phyloP scores from a whole-genome alignment of 2,797 vertebrate species.

The Hirundo rustica region DNA sequence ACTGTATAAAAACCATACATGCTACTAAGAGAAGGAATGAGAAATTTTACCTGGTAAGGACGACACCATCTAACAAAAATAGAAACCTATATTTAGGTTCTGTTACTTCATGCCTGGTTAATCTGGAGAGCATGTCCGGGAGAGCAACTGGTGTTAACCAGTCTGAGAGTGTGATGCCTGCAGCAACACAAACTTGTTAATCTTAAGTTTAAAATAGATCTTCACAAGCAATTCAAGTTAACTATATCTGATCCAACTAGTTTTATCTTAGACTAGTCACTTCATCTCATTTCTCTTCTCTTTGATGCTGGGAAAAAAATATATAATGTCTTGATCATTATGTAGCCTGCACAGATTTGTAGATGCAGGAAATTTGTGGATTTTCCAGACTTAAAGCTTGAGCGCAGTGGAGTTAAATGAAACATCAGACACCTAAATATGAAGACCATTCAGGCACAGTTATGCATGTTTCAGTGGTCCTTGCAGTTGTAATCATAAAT shows the following conservation, averaged over 20 bases:
- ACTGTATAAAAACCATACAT: background rate
- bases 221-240: slow-evolving; percentile 49
- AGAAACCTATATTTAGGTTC: slow-evolving; percentile 62
- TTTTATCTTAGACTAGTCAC: background rate
- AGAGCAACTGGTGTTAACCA: slow-evolving; percentile 69
- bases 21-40: background rate
- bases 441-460: background rate
- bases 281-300: background rate
- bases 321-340: background rate
- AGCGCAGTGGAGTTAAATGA: background rate
- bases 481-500: background rate
- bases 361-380: background rate
- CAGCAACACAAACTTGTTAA: slow-evolving; percentile 60
- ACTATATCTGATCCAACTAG: slow-evolving; percentile 23
- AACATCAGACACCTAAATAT: background rate
- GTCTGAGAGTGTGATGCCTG: slow-evolving; percentile 42
- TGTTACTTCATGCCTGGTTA: slow-evolving; percentile 59
- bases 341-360: background rate
- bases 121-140: slow-evolving; percentile 54
- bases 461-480: background rate
- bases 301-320: background rate
- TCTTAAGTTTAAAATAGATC: slow-evolving; percentile 69
- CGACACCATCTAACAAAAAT: slow-evolving; percentile 50
- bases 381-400: background rate
- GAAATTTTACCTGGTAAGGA: slow-evolving; percentile 48